These are phyloP conservation scores for Villa cingulata DNA, from an alignment of 2,888 invertebrate species.

Conservation along the genomic window DNA sequence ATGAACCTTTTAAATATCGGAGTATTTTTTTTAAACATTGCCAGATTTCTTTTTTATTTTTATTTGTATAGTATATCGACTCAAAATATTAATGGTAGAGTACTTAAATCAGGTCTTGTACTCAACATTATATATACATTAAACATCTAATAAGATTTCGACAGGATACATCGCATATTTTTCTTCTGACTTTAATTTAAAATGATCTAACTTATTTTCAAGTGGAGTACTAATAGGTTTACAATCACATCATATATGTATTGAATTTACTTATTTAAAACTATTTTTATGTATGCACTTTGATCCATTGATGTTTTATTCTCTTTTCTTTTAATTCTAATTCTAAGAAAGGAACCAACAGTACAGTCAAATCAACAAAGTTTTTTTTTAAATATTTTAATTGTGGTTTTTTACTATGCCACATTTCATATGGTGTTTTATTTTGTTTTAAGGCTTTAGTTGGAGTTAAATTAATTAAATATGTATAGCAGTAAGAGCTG, in stretches of 20 bases:
- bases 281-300: slow-evolving; percentile 7
- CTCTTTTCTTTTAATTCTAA: slow-evolving; percentile 11
- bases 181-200: slow-evolving; percentile 17
- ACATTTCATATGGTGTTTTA: slow-evolving; percentile 30
- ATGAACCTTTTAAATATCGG: no score
- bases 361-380: slow-evolving; percentile 25
- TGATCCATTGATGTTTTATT: slow-evolving; percentile 8
- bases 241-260: slow-evolving; percentile 18
- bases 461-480: slow-evolving; percentile 27
- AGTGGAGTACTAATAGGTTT: slow-evolving; percentile 16
- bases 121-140: slow-evolving; percentile 16
- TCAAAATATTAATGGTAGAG: slow-evolving; percentile 4
- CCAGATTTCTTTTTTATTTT: no score
- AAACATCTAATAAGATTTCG: slow-evolving; percentile 15
- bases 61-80: no score
- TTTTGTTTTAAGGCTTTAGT: slow-evolving; percentile 21
- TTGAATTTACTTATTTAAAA: slow-evolving; percentile 20
- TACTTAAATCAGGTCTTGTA: slow-evolving; percentile 13
- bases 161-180: slow-evolving; percentile 17
- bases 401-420: no score
- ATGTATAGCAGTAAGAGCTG: slow-evolving; percentile 26
- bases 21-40: no score
- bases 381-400: slow-evolving; percentile 22
- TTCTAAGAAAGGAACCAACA: slow-evolving; percentile 15
- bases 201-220: slow-evolving; percentile 16